Evolutionary conservation across 2,888 invertebrate genomes (phyloP).

Genomic region (Ceramica pisi): DNA sequence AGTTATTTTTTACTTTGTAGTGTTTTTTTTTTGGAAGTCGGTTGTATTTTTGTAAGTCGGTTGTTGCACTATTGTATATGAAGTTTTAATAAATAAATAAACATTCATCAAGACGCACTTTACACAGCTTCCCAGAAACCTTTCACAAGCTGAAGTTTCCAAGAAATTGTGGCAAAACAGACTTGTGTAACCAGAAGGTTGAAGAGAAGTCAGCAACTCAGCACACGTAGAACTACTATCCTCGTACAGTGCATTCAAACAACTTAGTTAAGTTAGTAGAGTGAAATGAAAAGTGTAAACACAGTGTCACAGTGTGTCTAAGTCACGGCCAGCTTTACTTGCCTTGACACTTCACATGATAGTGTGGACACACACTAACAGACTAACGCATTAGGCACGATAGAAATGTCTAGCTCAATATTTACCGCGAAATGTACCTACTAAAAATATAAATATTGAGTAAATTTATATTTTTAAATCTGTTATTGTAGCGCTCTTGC

Average conservation of each 20-base stretch:
- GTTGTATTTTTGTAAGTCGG: too few relatives aligned
- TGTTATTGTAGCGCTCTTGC: not conserved
- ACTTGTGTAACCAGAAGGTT: not conserved
- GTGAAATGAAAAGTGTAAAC: slow-evolving; percentile 50
- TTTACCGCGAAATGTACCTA: slow-evolving; percentile 22
- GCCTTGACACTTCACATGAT: slow-evolving; percentile 38
- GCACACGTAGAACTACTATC: not conserved
- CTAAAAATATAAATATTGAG: slow-evolving; percentile 9
- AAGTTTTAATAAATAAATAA: not conserved
- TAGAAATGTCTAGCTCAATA: slow-evolving; percentile 33
- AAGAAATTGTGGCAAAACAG: not conserved
- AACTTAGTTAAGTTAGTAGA: not conserved
- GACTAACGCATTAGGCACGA: slow-evolving; percentile 22
- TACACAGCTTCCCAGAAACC: not conserved
- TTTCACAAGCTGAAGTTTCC: not conserved
- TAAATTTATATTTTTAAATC: not conserved
- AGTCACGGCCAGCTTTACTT: slow-evolving; percentile 39
- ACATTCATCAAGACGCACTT: not conserved
- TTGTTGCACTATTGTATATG: too few relatives aligned
- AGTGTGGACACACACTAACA: slow-evolving; percentile 19
- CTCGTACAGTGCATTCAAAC: not conserved
- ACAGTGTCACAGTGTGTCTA: slow-evolving; percentile 24
- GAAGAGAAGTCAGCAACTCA: not conserved
- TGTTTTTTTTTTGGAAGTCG: too few relatives aligned
- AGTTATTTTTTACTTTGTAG: too few relatives aligned